Evolutionary conservation across 2,797 vertebrate species (phyloP), one percentile per base, ranked within the genome.

Genomic region (Microhierax caerulescens): DNA sequence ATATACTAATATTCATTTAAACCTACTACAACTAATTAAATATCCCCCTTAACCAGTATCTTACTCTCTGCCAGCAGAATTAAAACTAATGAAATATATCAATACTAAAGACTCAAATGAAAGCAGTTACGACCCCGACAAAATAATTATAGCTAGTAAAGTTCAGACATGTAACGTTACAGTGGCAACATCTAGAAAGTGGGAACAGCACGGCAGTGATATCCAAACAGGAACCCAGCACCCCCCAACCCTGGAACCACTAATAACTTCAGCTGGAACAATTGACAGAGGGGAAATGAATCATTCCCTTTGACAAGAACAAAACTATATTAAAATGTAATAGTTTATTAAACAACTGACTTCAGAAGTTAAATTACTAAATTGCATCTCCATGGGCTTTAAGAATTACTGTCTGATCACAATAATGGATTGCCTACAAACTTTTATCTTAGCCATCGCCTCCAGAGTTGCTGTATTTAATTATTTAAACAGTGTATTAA

Each of bases 401-500:
- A 93, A 95, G 81, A 96, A 96, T 70, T 69, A 81, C 93, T 88
- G 93, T 95, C 91, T 97, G 90, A 97, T 95, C 94, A 91, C 91
- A 97, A 96, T 95, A 97, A 98, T 92, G 85, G 94, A 96, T 96
- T 95, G 97, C 93, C 96, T 97, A 90, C 85, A 97, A 98, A 97
- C 96, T 97, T 98, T 97, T 97, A 94, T 97, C 97, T 97, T 96
- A 90, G 81, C 85, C 84, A 91, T 96, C 19, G 85, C 94, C 95
- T 93, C 95, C 79, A 97, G 97, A 98, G 96, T 96, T 96, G 67
- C 80, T 87, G 85, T 97, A 88, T 96, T 98, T 97, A 98, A 98
- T 98, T 98, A 98, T 98, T 98, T 96, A 98, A 97, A 93, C 83
- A 69, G 57, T 88, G 73, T 96, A 93, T 97, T 97, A 97, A 98